These are phyloP conservation scores for Caracal caracal DNA, from an alignment of 2,113 vertebrate species.

Conservation along the genomic window DNA sequence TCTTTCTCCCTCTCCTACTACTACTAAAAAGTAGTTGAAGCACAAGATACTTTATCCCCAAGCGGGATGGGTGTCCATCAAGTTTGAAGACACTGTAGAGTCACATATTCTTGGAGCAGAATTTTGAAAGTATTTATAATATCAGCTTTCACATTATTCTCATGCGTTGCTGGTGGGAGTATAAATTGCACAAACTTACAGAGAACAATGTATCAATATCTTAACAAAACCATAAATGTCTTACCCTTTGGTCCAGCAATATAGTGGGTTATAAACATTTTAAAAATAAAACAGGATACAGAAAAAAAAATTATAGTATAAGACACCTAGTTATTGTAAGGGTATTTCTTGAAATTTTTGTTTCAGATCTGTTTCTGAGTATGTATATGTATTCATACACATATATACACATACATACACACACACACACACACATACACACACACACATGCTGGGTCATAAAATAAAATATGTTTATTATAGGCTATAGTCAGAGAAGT, in stretches of 20 bases:
- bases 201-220: not conserved
- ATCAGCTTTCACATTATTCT: not conserved
- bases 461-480: not conserved
- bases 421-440: not conserved
- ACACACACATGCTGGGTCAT: not conserved
- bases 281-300: not conserved
- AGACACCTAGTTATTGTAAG: not conserved
- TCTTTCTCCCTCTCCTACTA: not conserved
- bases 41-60: not conserved
- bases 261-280: not conserved
- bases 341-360: not conserved
- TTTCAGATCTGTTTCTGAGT: not conserved
- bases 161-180: not conserved
- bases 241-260: not conserved
- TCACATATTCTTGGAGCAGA: not conserved
- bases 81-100: not conserved
- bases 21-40: not conserved
- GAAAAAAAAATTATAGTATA: not conserved
- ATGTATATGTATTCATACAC: not conserved
- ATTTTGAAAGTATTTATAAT: not conserved
- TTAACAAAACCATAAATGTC: not conserved
- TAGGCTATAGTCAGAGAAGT: not conserved
- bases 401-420: no score
- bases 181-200: not conserved
- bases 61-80: not conserved